These are phyloP conservation scores for Macrotrachela quadricornifera DNA, from an alignment of 1,140 invertebrate species.

Conservation along the genomic window DNA sequence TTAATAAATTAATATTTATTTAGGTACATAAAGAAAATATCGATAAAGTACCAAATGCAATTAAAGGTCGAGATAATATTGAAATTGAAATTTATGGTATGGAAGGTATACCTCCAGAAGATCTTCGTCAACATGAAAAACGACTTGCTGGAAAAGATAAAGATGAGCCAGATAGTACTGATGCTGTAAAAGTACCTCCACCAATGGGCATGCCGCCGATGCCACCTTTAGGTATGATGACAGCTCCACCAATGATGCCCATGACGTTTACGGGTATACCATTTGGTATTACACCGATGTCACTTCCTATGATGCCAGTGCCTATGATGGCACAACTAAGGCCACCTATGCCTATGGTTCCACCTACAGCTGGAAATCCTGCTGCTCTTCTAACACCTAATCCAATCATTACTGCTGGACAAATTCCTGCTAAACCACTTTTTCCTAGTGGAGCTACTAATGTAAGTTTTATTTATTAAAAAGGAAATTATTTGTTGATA, in stretches of 20 bases:
- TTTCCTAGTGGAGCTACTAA: too few species aligned
- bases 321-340: too few species aligned
- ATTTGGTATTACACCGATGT: too few species aligned
- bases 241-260: not conserved
- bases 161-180: too few species aligned
- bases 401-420: not conserved
- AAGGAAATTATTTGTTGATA: not conserved
- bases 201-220: not conserved
- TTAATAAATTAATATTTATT: conserved; percentile 46
- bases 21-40: conserved; percentile 99
- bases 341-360: too few species aligned
- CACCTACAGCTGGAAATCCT: too few species aligned
- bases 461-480: not conserved
- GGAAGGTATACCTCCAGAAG: conserved; percentile 93
- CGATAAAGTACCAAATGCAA: conserved; percentile 94
- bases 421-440: not conserved
- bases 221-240: conserved; percentile 5
- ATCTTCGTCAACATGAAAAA: conserved; percentile 75
- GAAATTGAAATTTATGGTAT: conserved; percentile 99
- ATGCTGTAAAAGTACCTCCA: too few species aligned
- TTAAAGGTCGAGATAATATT: conserved; percentile 88
- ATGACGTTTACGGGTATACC: not conserved
- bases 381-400: not conserved
- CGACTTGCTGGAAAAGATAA: conserved; percentile 12
- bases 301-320: too few species aligned